Evolutionary conservation across 2,113 vertebrate genomes (phyloP).

Genomic region (Chamaetylas fuelleborni): DNA sequence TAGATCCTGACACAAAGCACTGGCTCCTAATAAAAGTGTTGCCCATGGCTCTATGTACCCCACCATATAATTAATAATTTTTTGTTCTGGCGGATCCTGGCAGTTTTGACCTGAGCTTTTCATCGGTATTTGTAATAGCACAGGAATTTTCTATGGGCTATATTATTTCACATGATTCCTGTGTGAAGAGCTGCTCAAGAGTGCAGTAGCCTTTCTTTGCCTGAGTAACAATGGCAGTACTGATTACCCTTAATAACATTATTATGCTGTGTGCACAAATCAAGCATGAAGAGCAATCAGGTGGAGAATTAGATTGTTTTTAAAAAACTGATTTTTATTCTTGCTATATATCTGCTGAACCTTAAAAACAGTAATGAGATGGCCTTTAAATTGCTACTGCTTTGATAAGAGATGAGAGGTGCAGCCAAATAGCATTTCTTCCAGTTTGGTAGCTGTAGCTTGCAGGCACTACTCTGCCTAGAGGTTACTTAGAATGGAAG

Average conservation of each 20-base stretch:
- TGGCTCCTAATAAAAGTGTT: background rate
- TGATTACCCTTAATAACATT: slow-evolving; percentile 48
- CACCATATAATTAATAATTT: background rate
- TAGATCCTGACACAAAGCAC: background rate
- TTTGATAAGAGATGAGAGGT: slow-evolving; percentile 18
- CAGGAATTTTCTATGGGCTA: background rate
- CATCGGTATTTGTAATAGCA: background rate
- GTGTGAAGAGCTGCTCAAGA: background rate
- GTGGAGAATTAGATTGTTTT: slow-evolving; percentile 49
- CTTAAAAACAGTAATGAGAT: slow-evolving; percentile 44
- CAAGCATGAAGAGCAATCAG: slow-evolving; percentile 31
- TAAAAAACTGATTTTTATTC: background rate
- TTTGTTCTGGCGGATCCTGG: background rate
- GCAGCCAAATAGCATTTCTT: slow-evolving; percentile 8
- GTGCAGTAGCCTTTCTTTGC: background rate
- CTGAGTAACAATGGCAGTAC: background rate
- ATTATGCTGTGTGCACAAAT: slow-evolving; percentile 39
- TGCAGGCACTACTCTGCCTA: background rate
- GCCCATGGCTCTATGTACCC: background rate
- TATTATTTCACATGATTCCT: background rate
- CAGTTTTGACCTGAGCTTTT: background rate
- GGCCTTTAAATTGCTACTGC: slow-evolving; percentile 23
- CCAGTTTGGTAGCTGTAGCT: background rate
- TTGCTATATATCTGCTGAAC: slow-evolving; percentile 16
- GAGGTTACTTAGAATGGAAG: background rate